These are phyloP conservation scores for Drosophila borealis DNA, from an alignment of 2,888 invertebrate genomes.

Conservation along the genomic window DNA sequence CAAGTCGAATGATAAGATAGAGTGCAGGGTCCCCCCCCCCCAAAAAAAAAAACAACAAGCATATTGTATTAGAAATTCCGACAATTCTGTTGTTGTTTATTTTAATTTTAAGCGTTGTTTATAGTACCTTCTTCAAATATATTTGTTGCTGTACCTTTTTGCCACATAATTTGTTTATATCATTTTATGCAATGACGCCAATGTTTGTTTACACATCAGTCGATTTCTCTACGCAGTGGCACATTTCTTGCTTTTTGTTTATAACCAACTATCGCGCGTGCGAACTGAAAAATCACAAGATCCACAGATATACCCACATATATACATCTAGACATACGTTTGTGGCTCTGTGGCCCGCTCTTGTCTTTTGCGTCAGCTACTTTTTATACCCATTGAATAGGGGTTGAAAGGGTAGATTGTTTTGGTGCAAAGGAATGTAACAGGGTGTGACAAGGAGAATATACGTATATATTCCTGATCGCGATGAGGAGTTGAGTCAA, in stretches of 20 bases:
- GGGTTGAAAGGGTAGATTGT: too few species aligned
- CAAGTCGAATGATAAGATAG: conserved; percentile 66
- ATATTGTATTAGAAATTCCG: conserved; percentile 12
- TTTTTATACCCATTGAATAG: background rate
- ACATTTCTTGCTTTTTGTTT: conserved; percentile 44
- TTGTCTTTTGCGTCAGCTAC: conserved; percentile 29
- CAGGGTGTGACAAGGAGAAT: too few species aligned
- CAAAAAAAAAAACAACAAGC: conserved; percentile 12
- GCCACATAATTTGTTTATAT: conserved; percentile 35
- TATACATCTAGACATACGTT: background rate
- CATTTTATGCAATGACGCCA: conserved; percentile 69
- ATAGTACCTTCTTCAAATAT: conserved; percentile 32
- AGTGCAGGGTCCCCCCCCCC: conserved; percentile 9
- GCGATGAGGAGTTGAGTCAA: too few species aligned
- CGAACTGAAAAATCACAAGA: conserved; percentile 50
- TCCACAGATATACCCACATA: conserved; percentile 1
- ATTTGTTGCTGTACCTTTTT: conserved; percentile 19
- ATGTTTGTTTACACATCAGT: conserved; percentile 66
- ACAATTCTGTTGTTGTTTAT: conserved; percentile 51
- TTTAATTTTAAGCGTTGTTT: conserved; percentile 66
- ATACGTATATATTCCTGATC: too few species aligned
- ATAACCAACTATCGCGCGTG: conserved; percentile 66
- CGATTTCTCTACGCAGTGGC: conserved; percentile 49
- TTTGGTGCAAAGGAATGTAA: too few species aligned
- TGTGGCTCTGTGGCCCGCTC: background rate